These are phyloP conservation scores for Xestia rhomboidea DNA, from an alignment of 2,888 invertebrate species.

Conservation along the genomic window DNA sequence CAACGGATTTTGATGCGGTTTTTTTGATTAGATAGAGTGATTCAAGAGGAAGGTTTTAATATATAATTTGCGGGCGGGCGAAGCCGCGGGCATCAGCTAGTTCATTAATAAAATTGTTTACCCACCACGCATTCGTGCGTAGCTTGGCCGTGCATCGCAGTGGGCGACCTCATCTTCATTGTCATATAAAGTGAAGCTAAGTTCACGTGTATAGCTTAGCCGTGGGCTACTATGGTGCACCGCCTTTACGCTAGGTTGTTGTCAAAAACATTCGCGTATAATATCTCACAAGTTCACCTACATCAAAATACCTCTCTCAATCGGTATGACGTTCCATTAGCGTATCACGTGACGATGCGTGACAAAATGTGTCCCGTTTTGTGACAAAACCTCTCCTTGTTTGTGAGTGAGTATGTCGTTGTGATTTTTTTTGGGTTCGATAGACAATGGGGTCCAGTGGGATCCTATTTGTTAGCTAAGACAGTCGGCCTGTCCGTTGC, in stretches of 20 bases:
- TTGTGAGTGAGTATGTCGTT: conserved; percentile 23
- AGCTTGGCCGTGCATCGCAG: too few relatives aligned
- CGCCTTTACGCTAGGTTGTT: conserved; percentile 32
- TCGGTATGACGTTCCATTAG: conserved; percentile 72
- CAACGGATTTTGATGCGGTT: too few relatives aligned
- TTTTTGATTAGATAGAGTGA: too few relatives aligned
- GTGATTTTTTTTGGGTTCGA: conserved; percentile 14
- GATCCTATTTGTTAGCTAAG: neutral
- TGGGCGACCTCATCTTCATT: too few relatives aligned
- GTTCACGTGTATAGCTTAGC: neutral
- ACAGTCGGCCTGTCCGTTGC: neutral
- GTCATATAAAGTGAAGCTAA: too few relatives aligned
- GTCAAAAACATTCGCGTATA: conserved; percentile 72
- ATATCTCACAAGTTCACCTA: conserved; percentile 75
- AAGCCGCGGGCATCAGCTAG: too few relatives aligned
- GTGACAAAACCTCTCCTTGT: conserved; percentile 27
- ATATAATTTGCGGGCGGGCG: too few relatives aligned
- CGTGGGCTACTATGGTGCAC: neutral
- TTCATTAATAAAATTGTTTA: too few relatives aligned
- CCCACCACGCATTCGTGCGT: too few relatives aligned
- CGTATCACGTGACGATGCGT: conserved; percentile 52
- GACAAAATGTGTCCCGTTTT: conserved; percentile 47
- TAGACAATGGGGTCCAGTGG: neutral
- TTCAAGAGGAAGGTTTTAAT: too few relatives aligned
- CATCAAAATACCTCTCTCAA: conserved; percentile 68